Percentiles rank a stretch among this genome's conserved stretches.
These are phyloP conservation scores for Echeneis naucrates DNA, from an alignment of 2,797 vertebrate species.

Conservation along the genomic window DNA sequence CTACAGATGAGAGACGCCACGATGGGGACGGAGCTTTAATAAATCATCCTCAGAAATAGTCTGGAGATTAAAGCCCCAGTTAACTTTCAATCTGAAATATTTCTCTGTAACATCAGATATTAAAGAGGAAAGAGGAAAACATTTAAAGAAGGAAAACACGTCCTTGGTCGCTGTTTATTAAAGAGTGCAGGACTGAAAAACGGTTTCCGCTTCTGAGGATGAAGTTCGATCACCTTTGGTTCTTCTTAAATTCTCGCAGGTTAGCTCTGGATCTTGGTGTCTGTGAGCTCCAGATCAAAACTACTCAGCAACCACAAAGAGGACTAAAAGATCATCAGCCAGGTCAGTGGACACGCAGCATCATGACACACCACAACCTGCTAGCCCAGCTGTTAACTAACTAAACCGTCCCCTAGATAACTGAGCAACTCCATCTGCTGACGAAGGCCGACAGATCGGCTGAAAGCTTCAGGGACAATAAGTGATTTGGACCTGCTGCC, in stretches of 20 bases:
- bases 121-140: too few species aligned
- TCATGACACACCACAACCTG: conserved; percentile 10
- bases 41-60: background rate
- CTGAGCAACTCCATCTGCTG: background rate
- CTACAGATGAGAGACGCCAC: background rate
- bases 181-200: background rate
- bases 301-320: background rate
- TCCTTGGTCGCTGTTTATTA: too few species aligned
- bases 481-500: background rate
- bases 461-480: background rate
- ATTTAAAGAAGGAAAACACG: too few species aligned
- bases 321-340: background rate
- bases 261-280: background rate
- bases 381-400: conserved; percentile 21
- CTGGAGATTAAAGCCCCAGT: too few species aligned
- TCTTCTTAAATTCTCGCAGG: background rate
- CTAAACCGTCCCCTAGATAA: background rate
- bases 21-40: background rate
- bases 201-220: background rate
- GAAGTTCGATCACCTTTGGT: background rate
- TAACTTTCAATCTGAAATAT: background rate
- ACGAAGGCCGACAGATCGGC: background rate
- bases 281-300: background rate
- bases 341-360: conserved; percentile 1
- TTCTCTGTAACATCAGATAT: background rate